These are phyloP conservation scores for Sipha flava DNA, from an alignment of 1,140 invertebrate genomes.

Conservation along the genomic window DNA sequence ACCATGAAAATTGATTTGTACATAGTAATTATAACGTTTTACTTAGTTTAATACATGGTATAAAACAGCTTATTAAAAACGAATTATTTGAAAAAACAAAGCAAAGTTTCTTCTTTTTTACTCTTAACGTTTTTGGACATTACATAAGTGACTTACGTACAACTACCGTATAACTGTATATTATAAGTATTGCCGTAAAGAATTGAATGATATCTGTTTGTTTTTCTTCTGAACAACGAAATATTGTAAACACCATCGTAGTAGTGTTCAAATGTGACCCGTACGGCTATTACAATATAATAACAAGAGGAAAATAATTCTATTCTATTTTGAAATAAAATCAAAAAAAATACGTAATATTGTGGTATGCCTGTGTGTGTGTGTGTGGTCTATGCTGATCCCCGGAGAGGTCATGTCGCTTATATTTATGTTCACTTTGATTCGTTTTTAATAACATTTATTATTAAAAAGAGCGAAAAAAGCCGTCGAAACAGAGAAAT, in stretches of 20 bases:
- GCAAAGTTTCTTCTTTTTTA: not conserved
- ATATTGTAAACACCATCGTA: not conserved
- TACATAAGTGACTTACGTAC: not conserved
- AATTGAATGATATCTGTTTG: not conserved
- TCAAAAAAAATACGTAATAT: not conserved
- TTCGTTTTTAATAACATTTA: conserved; percentile 10
- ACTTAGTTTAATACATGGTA: not conserved
- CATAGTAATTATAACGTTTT: not conserved
- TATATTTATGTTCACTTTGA: not conserved
- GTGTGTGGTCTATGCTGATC: not conserved
- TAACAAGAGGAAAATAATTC: not conserved
- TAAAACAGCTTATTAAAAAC: not conserved
- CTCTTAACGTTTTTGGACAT: not conserved
- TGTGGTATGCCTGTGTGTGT: not conserved
- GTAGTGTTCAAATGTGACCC: not conserved
- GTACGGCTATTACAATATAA: not conserved
- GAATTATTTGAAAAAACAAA: not conserved
- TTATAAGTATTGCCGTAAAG: no score
- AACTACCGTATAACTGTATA: not conserved
- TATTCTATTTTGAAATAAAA: not conserved
- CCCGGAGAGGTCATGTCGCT: not conserved
- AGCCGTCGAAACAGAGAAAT: not conserved
- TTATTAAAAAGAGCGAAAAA: not conserved
- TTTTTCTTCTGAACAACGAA: not conserved
- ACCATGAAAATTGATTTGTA: not conserved